Evolutionary conservation across 2,797 vertebrate genomes (phyloP).

Genomic region (Malurus splendens): DNA sequence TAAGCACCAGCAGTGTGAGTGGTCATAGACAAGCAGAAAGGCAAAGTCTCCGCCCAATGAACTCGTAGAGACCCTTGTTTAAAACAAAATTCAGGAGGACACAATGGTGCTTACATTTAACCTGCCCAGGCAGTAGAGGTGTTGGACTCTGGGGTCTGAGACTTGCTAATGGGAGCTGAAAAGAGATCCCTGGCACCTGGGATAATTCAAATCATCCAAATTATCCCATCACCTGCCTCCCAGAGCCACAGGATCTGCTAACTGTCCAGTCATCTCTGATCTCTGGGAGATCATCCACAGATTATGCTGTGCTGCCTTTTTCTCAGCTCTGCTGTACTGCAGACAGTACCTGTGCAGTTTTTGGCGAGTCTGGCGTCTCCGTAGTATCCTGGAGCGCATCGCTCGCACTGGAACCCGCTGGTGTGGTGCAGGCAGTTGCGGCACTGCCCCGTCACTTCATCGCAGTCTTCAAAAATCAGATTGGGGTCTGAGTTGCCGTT

Average conservation of each 20-base stretch:
- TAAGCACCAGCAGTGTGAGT: neutral
- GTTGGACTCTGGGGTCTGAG: neutral
- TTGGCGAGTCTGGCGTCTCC: slow-evolving; percentile 87
- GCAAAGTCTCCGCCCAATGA: neutral
- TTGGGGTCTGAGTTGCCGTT: slow-evolving; percentile 96
- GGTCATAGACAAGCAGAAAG: neutral
- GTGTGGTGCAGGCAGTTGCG: slow-evolving; percentile 89
- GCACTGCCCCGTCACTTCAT: slow-evolving; percentile 90
- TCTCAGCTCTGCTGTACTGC: neutral
- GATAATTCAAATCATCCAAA: neutral
- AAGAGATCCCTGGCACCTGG: neutral
- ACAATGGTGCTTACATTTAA: neutral
- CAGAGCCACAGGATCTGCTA: neutral
- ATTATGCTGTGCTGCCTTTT: accelerated
- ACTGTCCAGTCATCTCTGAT: neutral
- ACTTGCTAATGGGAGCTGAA: neutral
- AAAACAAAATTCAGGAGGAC: neutral
- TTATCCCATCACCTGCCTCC: neutral
- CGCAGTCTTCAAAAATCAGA: slow-evolving; percentile 92
- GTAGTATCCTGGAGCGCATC: slow-evolving; percentile 86
- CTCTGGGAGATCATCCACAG: neutral
- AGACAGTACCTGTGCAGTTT: slow-evolving; percentile 83
- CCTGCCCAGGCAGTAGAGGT: neutral
- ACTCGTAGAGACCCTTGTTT: neutral
- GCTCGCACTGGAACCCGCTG: slow-evolving; percentile 84